phyloP scores from a whole-genome alignment of 2,888 invertebrate genomes.

The Xestia sexstrigata region DNA sequence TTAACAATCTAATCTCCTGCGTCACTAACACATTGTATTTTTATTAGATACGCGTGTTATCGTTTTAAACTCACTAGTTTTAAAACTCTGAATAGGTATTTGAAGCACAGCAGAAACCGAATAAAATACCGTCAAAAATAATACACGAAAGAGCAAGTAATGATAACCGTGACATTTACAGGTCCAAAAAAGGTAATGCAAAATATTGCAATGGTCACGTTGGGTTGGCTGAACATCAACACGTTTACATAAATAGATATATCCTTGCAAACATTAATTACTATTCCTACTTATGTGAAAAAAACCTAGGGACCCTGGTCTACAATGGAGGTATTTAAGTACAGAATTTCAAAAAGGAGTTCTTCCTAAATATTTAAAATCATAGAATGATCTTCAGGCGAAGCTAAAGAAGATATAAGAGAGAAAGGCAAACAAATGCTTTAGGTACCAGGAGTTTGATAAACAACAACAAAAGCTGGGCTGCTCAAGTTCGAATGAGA shows the following conservation, averaged over 20 bases:
- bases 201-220: neutral
- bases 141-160: neutral
- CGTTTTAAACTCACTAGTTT: conserved; percentile 19
- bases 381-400: neutral
- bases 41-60: conserved; percentile 18
- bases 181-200: neutral
- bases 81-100: neutral
- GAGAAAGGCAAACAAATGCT: neutral
- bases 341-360: neutral
- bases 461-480: neutral
- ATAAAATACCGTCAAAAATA: neutral
- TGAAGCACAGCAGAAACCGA: no score
- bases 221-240: neutral
- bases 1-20: conserved; percentile 39
- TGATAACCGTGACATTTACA: neutral
- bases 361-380: no score
- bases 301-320: neutral
- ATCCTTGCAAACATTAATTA: neutral
- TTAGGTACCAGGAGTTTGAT: neutral
- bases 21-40: conserved; percentile 30
- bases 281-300: neutral
- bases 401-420: neutral
- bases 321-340: no score
- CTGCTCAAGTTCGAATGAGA: neutral
- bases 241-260: neutral